Evolutionary conservation across 2,888 invertebrate species (phyloP).

Genomic region (Asteroscopus sphinx): DNA sequence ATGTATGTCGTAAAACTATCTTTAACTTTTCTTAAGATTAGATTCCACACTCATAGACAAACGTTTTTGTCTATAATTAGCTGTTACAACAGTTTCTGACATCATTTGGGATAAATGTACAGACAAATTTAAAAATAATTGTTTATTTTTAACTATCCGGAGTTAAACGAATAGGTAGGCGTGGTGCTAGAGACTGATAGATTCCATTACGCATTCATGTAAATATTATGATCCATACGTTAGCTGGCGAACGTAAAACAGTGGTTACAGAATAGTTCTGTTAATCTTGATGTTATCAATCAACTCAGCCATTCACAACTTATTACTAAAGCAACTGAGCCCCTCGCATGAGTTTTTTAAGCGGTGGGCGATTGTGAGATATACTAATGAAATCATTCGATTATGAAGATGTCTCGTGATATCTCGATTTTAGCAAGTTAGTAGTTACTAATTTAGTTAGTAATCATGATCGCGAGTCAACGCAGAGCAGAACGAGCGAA

Average conservation of each 20-base stretch:
- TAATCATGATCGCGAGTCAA: too few species aligned
- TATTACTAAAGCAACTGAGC: too few species aligned
- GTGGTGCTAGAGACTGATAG: slow-evolving; percentile 6
- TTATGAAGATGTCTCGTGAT: too few species aligned
- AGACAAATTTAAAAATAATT: slow-evolving; percentile 26
- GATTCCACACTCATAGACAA: slow-evolving; percentile 4
- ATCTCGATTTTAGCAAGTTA: too few species aligned
- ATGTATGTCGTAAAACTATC: too few species aligned
- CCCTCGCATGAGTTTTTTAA: too few species aligned
- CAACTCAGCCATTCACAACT: too few species aligned
- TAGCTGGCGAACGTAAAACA: neutral
- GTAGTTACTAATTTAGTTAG: too few species aligned
- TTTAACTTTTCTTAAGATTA: neutral
- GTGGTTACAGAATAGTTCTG: neutral
- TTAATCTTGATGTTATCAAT: neutral
- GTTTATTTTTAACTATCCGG: slow-evolving; percentile 32
- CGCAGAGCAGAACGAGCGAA: too few species aligned
- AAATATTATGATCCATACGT: neutral
- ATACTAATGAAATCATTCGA: too few species aligned
- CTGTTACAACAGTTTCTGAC: slow-evolving; percentile 21
- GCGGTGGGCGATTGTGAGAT: too few species aligned
- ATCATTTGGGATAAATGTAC: slow-evolving; percentile 13
- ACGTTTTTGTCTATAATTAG: slow-evolving; percentile 6
- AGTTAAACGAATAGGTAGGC: slow-evolving; percentile 4
- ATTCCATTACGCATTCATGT: neutral